phyloP scores from a whole-genome alignment of 2,797 vertebrate genomes.

The Periophthalmus magnuspinnatus region DNA sequence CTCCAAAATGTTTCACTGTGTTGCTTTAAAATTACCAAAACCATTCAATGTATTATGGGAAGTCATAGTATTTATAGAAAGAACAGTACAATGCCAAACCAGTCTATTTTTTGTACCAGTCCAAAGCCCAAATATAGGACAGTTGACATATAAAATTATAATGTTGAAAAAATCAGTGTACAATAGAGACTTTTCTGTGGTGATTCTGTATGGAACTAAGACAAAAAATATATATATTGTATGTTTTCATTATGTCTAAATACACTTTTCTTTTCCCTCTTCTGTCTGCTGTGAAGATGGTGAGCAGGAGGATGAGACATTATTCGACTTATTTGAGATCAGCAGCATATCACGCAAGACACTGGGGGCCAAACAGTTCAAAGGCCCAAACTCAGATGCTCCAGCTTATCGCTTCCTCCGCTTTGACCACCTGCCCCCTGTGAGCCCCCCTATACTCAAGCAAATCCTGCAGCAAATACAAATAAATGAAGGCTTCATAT shows the following conservation, averaged over 20 bases:
- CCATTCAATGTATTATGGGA: too few species aligned
- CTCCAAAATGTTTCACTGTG: too few species aligned
- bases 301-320: conserved; percentile 81
- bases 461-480: conserved; percentile 83
- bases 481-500: conserved; percentile 91
- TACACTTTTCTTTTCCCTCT: neutral
- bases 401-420: conserved; percentile 94
- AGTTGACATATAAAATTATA: neutral
- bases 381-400: conserved; percentile 81
- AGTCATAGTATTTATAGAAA: neutral
- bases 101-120: neutral
- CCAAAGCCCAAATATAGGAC: neutral
- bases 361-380: conserved; percentile 90
- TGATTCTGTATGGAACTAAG: neutral
- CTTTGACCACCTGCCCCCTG: conserved; percentile 91
- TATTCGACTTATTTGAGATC: conserved; percentile 91
- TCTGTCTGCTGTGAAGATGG: conserved; percentile 72
- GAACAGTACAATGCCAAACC: neutral
- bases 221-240: neutral
- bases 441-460: conserved; percentile 78
- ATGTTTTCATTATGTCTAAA: neutral
- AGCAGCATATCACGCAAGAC: conserved; percentile 93
- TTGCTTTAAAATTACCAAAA: too few species aligned
- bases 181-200: neutral
- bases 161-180: neutral